Base-by-base conservation (phyloP, 2,797 vertebrate species). In the Scomberomorus guttatus region DNA sequence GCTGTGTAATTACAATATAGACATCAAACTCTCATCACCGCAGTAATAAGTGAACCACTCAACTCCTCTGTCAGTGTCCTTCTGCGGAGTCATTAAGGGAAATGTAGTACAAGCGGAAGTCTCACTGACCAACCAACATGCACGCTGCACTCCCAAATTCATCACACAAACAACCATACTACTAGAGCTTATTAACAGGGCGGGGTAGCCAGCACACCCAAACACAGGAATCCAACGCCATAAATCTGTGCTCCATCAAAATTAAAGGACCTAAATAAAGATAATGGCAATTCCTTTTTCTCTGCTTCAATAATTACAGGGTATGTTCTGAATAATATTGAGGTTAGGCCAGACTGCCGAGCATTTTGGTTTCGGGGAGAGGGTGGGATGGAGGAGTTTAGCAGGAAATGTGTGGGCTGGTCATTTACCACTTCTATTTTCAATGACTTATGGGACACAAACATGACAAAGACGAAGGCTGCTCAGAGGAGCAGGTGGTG, bases 231-330 rank as follows among this genome's bases (percentile, higher is more conserved):
- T 90, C 86, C 90, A 50, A 61, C 82, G 34, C 90, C 69, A 85
- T 90, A 91, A 92, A 93, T 92, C 92, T 92, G 91, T 90, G 91
- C 89, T 87, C 80, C 89, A 81, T 91, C 86, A 78, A 89, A 93
- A 93, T 93, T 68, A 92, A 92, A 92, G 92, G 87, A 79, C 85
- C 89, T 89, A 89, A 90, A 92, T 90, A 90, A 89, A 89, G 92
- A 93, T 92, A 92, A 93, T 92, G 88, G 86, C 90, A 82, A 91
- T 88, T 92, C 84, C 90, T 89, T 85, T 91, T 90, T 93, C 83
- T 84, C 82, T 78, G 82, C 89, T 80, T 86, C 90, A 92, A 93
- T 93, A 93, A 92, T 94, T 91, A 93, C 89, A 94, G 92, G 89
- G 83, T 86, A 65, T 72, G 82, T 83, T 86, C 77, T 80, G 84